Evolutionary conservation across 2,888 invertebrate species (phyloP).

Genomic region (Antheraea assamensis): DNA sequence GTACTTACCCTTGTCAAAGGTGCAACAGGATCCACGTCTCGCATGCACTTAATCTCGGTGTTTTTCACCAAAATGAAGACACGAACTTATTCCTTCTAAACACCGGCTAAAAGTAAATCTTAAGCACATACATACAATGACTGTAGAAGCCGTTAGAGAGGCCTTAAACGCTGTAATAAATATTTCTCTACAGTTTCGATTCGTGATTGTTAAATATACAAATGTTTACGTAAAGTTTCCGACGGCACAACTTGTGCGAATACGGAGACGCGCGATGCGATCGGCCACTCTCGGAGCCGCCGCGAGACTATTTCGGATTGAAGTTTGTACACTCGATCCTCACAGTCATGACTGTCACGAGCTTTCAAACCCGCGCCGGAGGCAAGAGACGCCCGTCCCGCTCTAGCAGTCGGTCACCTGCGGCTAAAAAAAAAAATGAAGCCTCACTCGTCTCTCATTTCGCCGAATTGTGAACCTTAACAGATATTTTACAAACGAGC

Average conservation of each 20-base stretch:
- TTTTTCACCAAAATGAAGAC: constrained; percentile 72
- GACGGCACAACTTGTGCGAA: constrained; percentile 50
- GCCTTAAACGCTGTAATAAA: constrained; percentile 37
- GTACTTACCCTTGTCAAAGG: constrained; percentile 73
- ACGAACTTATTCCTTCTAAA: constrained; percentile 50
- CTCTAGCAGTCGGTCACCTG: constrained; percentile 73
- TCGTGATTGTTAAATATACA: constrained; percentile 42
- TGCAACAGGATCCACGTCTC: constrained; percentile 72
- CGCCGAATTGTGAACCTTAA: constrained; percentile 72
- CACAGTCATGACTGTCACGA: constrained; percentile 51
- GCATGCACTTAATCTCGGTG: constrained; percentile 64
- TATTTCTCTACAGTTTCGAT: constrained; percentile 40
- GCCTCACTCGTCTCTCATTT: constrained; percentile 71
- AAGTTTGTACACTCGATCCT: constrained; percentile 25
- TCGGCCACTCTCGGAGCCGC: constrained; percentile 61
- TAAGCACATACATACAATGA: constrained; percentile 26
- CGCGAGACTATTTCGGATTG: constrained; percentile 64
- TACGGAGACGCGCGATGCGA: constrained; percentile 47
- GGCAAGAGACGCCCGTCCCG: constrained; percentile 52
- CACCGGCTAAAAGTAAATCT: constrained; percentile 38
- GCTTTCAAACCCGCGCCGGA: constrained; percentile 57
- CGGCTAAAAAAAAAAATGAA: constrained; percentile 68
- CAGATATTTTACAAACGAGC: constrained; percentile 60
- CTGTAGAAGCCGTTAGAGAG: constrained; percentile 29
- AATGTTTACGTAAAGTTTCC: constrained; percentile 73